A percentile compares a stretch with the other conserved stretches of the same genome.
Conservation (phyloP, 1,140 invertebrate species). For the Olivierus martensii region DNA sequence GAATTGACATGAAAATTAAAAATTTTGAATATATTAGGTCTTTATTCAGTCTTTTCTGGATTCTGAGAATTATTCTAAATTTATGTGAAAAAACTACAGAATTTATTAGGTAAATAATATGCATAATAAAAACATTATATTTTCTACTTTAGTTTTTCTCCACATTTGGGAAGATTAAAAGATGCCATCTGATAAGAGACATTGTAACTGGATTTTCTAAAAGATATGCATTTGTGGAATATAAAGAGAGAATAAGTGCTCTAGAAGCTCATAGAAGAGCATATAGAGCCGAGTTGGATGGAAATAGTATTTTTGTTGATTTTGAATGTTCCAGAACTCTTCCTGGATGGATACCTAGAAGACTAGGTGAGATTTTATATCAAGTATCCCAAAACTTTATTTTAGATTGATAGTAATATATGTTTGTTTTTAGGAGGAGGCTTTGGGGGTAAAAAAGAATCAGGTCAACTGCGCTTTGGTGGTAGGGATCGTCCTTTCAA, state of each 20-base stretch:
- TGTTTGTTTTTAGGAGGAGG: slow-evolving; percentile 46
- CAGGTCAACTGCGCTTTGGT: slow-evolving; percentile 76
- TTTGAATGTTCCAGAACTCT: slow-evolving; percentile 40
- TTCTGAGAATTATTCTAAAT: no score
- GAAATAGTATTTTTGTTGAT: slow-evolving; percentile 38
- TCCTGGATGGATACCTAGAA: slow-evolving; percentile 65
- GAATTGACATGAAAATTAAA: no score
- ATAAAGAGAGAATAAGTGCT: slow-evolving; percentile 44
- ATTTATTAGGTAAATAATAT: no score
- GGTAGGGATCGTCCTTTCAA: slow-evolving; percentile 53
- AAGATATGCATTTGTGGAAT: slow-evolving; percentile 77
- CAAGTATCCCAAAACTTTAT: not conserved
- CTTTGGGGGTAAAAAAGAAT: slow-evolving; percentile 72
- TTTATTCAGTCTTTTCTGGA: no score
- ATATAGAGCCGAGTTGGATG: slow-evolving; percentile 52
- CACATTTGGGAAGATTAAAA: slow-evolving; percentile 48
- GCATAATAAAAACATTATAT: slow-evolving; percentile 4
- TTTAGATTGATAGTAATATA: not conserved
- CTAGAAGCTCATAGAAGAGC: slow-evolving; percentile 43
- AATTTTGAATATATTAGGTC: no score
- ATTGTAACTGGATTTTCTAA: slow-evolving; percentile 67
- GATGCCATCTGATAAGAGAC: slow-evolving; percentile 54
- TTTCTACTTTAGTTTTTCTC: slow-evolving; percentile 42
- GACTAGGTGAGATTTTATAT: slow-evolving; percentile 44
- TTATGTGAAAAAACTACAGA: no score